Base-by-base conservation (phyloP, 2,888 invertebrate species). In the Aspidapion aeneum region DNA sequence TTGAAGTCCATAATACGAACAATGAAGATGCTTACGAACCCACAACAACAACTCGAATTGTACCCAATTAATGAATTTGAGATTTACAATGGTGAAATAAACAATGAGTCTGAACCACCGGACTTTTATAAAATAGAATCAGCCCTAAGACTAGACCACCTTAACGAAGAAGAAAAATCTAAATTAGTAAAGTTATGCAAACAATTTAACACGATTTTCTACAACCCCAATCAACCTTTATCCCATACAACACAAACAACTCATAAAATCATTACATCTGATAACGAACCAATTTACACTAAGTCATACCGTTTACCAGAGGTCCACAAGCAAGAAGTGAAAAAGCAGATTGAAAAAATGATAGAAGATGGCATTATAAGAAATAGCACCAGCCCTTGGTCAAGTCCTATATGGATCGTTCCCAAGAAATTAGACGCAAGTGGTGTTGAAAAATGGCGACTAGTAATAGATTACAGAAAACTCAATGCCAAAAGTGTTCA, bases 281-380 rank as follows among this genome's bases (percentile, higher is more conserved):
- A 66, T 22, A 58, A 66, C 62, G 63, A 57, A 54, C 66, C 69
- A 18, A 56, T 70, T 16, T 63, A 68, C 21, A 58, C 70, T 1
- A 72, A 71, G 61, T 65, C 70, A 52, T 65, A 70, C 64, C 55
- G 71, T 52, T 70, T 71, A n/a, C 72, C 73, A 12, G 59, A 69
- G n/a, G 56, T 71, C 1, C 71, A 72, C 55, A 70, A 68, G 64
- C 51, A 66, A 35, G 71, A 72, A 63, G 69, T 73, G 9, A 35
- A 60, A n/a, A 65, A 20, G 50, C 67, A 69, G 63, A 63, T 59
- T 17, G 1, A 54, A 55, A 22, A 59, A 63, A 63, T 63, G 63
- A 12, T 63, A 16, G 18, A 63, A 48, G 59, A 59, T 50, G 63
- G 22, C 16, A 63, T 63, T 16, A 58, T 59, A 16, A 58, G 56